Evolutionary conservation across 2,797 vertebrate species (phyloP).

Genomic region (Tenualosa thibaudeaui): DNA sequence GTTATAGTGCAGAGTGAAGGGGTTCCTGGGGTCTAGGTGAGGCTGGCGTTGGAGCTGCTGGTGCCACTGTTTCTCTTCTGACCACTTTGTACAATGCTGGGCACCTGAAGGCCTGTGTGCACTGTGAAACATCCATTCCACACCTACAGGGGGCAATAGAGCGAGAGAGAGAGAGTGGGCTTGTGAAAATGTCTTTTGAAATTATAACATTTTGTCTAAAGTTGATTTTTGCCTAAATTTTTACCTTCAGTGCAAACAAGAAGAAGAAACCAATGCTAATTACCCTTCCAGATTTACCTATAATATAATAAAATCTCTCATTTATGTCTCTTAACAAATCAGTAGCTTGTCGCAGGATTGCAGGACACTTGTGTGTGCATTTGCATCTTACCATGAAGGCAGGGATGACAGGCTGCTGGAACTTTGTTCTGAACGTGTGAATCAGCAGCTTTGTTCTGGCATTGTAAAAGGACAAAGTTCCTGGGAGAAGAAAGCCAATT

Average conservation of each 20-base stretch:
- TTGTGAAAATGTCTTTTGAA: neutral
- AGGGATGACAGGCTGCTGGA: slow-evolving; percentile 88
- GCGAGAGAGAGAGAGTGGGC: neutral
- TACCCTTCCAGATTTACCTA: neutral
- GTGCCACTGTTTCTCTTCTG: slow-evolving; percentile 91
- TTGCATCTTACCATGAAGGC: slow-evolving; percentile 86
- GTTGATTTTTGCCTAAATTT: neutral
- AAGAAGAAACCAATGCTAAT: neutral
- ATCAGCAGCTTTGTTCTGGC: slow-evolving; percentile 86
- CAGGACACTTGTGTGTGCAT: neutral
- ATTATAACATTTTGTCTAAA: neutral
- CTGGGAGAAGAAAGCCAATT: slow-evolving; percentile 58
- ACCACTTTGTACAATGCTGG: slow-evolving; percentile 83
- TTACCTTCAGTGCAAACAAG: neutral
- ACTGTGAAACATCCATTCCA: slow-evolving; percentile 95
- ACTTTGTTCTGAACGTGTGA: slow-evolving; percentile 90
- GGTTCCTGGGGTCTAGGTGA: slow-evolving; percentile 72
- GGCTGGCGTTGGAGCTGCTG: slow-evolving; percentile 93
- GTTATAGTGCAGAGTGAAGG: slow-evolving; percentile 17
- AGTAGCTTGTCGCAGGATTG: too few relatives aligned
- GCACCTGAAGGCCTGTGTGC: slow-evolving; percentile 88
- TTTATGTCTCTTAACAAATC: too few relatives aligned
- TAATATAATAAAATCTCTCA: neutral
- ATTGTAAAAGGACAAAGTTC: slow-evolving; percentile 90
- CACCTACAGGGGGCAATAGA: slow-evolving; percentile 72